These are phyloP conservation scores for Ostrea denselamellosa DNA, from an alignment of 1,140 invertebrate genomes.

Conservation along the genomic window DNA sequence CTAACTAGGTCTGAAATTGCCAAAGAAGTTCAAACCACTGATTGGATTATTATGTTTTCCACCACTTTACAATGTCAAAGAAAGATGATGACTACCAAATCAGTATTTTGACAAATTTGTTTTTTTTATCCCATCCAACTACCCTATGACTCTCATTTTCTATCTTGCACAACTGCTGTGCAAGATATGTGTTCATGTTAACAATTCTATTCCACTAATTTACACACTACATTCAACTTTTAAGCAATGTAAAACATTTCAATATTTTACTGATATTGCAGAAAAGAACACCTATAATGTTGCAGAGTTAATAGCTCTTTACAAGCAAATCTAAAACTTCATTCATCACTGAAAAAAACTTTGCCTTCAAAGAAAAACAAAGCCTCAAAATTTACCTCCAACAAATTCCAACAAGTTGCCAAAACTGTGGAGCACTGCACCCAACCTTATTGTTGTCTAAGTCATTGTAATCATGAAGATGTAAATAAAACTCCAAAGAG, in stretches of 20 bases:
- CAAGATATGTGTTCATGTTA: no score
- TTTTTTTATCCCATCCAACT: no score
- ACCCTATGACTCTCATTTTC: no score
- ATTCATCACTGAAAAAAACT: not conserved
- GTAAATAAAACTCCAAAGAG: slow-evolving; percentile 20
- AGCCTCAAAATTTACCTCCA: slow-evolving; percentile 25
- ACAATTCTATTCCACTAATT: not conserved
- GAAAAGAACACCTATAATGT: not conserved
- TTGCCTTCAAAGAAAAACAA: slow-evolving; percentile 4
- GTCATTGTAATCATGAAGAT: slow-evolving; percentile 5
- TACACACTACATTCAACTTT: no score
- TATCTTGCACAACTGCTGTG: no score
- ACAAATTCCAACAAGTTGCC: slow-evolving; percentile 30
- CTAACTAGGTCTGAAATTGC: no score
- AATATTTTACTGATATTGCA: not conserved
- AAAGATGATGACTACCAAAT: no score
- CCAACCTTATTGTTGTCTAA: slow-evolving; percentile 26
- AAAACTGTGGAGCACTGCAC: slow-evolving; percentile 20
- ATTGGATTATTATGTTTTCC: no score
- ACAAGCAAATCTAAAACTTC: not conserved
- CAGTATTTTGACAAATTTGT: no score
- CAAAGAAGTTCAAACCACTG: no score
- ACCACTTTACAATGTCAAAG: no score
- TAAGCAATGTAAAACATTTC: not conserved
- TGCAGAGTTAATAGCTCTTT: no score